phyloP scores from a whole-genome alignment of 1,140 invertebrate genomes.

The Elysia chlorotica region DNA sequence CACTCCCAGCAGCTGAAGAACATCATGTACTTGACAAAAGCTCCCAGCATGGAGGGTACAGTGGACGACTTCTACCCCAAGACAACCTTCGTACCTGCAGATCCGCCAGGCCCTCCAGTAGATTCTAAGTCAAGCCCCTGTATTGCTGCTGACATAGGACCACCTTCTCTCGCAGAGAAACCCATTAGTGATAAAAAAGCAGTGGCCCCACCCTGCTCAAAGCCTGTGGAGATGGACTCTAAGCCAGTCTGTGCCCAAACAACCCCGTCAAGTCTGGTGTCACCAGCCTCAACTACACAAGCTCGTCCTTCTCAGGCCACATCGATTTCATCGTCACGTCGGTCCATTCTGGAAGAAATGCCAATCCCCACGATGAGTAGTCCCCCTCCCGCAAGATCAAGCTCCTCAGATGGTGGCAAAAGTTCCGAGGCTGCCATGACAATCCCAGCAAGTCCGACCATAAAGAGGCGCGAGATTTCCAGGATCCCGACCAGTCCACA shows the following conservation, averaged over 20 bases:
- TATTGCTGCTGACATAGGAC: no score
- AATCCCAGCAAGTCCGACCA: conserved; percentile 21
- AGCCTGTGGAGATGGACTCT: not conserved
- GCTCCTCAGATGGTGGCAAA: not conserved
- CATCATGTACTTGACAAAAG: conserved; percentile 13
- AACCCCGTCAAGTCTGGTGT: not conserved
- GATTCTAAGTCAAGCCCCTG: not conserved
- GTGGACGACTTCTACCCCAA: not conserved
- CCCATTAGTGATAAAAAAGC: no score
- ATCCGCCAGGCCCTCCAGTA: not conserved
- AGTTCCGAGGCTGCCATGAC: conserved; percentile 9
- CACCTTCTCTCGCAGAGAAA: not conserved
- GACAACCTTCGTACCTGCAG: not conserved
- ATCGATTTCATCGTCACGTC: not conserved
- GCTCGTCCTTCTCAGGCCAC: not conserved
- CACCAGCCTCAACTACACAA: not conserved
- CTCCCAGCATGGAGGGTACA: not conserved
- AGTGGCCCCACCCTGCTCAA: no score
- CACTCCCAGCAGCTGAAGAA: conserved; percentile 18
- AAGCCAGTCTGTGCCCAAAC: not conserved
- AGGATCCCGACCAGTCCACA: conserved; percentile 13
- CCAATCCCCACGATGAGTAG: conserved; percentile 16
- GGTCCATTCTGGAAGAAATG: conserved; percentile 15
- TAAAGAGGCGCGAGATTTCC: conserved; percentile 16
- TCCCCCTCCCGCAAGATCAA: not conserved